Base-by-base conservation (phyloP, 2,113 vertebrate species). In the Cromileptes altivelis region DNA sequence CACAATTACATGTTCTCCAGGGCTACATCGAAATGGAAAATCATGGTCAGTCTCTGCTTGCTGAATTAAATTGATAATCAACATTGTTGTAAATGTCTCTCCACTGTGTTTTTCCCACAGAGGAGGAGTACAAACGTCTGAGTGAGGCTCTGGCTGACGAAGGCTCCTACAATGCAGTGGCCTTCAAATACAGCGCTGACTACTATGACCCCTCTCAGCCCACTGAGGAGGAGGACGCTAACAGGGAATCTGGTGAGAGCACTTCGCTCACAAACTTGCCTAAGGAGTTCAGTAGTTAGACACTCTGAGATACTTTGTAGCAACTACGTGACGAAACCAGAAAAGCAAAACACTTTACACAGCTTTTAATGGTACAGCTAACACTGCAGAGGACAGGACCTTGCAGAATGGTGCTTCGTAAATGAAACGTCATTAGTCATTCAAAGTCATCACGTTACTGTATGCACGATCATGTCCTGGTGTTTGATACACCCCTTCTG, bases 191-290 rank as follows among this genome's bases (percentile, higher is more conserved):
- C 64, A 97, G 96, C 6, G 98, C 97, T 3, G 98, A 99, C 89
- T 99, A 99, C 91, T 99, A 99, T 4, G 98, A 99, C 91, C 98
- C 98, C 10, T 99, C 98, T 2, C 97, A 99, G 83, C 98, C 98
- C 21, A 99, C 98, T 0, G 98, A 99, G 70, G 98, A 99, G 68
- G 98, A 99, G 70, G 98, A 98, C 0, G 96, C 96, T 6, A 95
- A 92, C 1, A 98, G 88, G 87, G 96, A 96, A 72, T 85, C 92
- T 80, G 97, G 98, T 98, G 78, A 95, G 94, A 64, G 67, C 25
- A 1, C 37, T 12, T 33, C 37, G 56, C 72, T 61, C 12, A 50
- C 42, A 78, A 4, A 62, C 25, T 47, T 56, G 3, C 0, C 33
- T 0, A 14, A 19, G 4, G 1, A 68, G 53, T 67, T 53, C 4